phyloP scores from a whole-genome alignment of 1,140 invertebrate species.

The Leucophenga varia region DNA sequence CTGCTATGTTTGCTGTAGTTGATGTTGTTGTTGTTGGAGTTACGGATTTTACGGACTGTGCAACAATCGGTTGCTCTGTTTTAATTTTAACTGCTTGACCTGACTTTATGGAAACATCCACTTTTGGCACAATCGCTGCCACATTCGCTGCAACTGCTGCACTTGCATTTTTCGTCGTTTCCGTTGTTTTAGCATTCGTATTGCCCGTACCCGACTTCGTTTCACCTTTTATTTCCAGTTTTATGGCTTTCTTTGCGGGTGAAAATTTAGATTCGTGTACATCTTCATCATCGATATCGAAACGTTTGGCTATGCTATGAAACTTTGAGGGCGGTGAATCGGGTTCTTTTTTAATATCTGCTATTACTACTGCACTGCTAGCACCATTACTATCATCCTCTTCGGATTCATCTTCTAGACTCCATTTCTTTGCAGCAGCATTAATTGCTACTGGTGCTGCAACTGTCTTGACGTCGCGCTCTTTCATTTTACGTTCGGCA shows the following conservation, averaged over 20 bases:
- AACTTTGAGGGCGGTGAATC: conserved; percentile 46
- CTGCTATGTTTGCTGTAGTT: background rate
- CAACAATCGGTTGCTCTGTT: too few relatives aligned
- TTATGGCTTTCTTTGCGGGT: conserved; percentile 4
- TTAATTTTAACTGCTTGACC: too few relatives aligned
- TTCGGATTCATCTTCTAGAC: conserved; percentile 86
- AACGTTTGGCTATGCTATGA: conserved; percentile 59
- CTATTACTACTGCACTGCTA: too few relatives aligned
- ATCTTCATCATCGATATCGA: conserved; percentile 57
- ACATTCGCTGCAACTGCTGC: too few relatives aligned
- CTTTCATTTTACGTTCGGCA: conserved; percentile 83
- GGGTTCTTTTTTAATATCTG: conserved; percentile 28
- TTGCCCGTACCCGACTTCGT: too few relatives aligned
- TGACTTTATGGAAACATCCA: too few relatives aligned
- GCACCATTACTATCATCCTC: conserved; percentile 60
- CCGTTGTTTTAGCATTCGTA: too few relatives aligned
- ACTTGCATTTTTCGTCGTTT: too few relatives aligned
- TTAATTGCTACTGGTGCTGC: conserved; percentile 37
- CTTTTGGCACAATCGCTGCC: too few relatives aligned
- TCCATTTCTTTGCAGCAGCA: conserved; percentile 80
- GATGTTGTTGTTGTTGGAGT: too few relatives aligned
- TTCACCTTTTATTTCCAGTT: background rate
- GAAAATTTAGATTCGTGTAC: conserved; percentile 62
- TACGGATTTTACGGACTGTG: too few relatives aligned
- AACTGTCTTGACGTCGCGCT: conserved; percentile 64